These are phyloP conservation scores for Pampusana beccarii DNA, from an alignment of 2,113 vertebrate species.

Conservation along the genomic window DNA sequence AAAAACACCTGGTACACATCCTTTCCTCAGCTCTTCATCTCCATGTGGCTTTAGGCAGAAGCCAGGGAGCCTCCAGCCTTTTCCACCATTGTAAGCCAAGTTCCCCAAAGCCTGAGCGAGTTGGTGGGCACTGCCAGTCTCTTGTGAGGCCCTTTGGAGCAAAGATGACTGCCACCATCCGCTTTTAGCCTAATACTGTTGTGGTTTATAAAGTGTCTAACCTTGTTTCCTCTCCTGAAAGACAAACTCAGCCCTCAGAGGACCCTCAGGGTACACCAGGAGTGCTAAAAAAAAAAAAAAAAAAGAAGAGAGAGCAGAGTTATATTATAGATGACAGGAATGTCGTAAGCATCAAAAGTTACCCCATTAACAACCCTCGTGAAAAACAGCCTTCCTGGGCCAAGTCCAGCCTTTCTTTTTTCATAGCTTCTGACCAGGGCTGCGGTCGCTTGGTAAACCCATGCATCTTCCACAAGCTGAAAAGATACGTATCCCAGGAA, in stretches of 20 bases:
- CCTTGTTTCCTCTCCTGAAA: conserved; percentile 34
- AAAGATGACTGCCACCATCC: background rate
- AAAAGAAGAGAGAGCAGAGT: background rate
- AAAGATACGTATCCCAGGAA: background rate
- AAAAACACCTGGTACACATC: background rate
- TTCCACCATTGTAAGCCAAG: background rate
- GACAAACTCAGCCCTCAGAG: background rate
- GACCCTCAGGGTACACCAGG: background rate
- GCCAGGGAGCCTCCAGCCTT: background rate
- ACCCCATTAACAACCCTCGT: background rate
- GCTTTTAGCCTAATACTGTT: background rate
- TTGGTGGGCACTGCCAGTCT: background rate
- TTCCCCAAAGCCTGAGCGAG: background rate
- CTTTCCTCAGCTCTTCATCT: background rate
- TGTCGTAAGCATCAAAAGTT: background rate
- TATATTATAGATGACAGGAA: background rate
- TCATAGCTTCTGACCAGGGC: background rate
- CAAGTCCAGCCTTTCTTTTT: background rate
- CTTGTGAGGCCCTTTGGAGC: background rate
- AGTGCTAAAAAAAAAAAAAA: background rate
- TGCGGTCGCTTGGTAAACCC: background rate
- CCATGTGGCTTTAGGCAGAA: background rate
- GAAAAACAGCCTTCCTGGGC: background rate
- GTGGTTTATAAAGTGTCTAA: background rate
- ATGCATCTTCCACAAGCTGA: background rate